Base-by-base conservation (phyloP, 2,113 vertebrate species). In the Helogale parvula region DNA sequence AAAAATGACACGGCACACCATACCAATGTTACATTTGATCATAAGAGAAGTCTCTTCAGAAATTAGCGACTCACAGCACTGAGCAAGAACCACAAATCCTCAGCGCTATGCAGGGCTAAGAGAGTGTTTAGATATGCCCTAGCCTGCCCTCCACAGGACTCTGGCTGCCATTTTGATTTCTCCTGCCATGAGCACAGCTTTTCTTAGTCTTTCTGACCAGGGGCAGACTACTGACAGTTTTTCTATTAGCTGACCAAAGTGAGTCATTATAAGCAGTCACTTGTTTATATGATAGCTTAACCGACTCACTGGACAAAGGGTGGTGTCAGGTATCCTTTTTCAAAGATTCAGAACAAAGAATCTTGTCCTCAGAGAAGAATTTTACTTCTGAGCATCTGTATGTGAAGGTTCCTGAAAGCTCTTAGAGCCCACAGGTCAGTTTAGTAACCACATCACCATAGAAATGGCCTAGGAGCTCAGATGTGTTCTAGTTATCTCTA, bases 211-310 rank as follows among this genome's bases (percentile, higher is more conserved):
- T 81, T 88, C 60, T 83, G 35, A 57, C 41, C n/a, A 68, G 77
- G 31, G 21, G 0, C 15, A 97, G 33, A 82, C 17, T 83, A 13
- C 45, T 23, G 15, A n/a, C 14, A 84, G 1, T 15, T 45, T 69
- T 98, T 92, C 47, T 86, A 15, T 74, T 63, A 27, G 13, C 50
- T 93, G n/a, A 83, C 10, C 52, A 72, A 38, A 89, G 27, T 77
- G 10, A 96, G 10, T 93, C 69, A 92, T 9, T 85, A 47, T 68
- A 88, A 88, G 38, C 74, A 88, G 10, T 23, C 68, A 68, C 45
- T 23, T 68, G 60, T 57, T 52, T 86, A n/a, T 69, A 52, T 95
- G 27, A 57, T 41, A 50, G 47, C 88, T 33, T 19, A 31, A 0
- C 12, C 96, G 82, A 82, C 54, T 87, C 63, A 74, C 9, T 50